Conservation (phyloP, 2,797 vertebrate genomes). For the Rousettus madagascariensis region DNA sequence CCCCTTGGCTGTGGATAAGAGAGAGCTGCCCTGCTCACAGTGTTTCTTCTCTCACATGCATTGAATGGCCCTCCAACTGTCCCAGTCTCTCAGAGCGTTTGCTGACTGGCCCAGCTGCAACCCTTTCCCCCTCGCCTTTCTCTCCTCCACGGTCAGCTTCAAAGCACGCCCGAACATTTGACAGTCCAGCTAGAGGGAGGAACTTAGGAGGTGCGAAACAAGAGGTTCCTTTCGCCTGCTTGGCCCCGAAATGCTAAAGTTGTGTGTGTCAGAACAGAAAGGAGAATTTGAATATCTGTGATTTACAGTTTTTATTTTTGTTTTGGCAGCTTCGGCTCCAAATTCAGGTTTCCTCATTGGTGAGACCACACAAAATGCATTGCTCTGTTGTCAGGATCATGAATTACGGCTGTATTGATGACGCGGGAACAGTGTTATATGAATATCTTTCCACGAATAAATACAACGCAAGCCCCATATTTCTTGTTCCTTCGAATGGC, state of each 20-base stretch:
- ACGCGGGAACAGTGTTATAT: neutral
- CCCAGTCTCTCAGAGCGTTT: neutral
- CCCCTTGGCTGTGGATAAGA: neutral
- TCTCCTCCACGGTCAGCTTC: neutral
- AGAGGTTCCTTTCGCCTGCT: neutral
- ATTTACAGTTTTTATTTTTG: constrained; percentile 69
- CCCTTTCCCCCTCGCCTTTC: neutral
- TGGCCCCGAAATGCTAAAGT: neutral
- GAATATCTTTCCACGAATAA: constrained; percentile 59
- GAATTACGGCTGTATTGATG: constrained; percentile 51
- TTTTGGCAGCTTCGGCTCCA: constrained; percentile 53
- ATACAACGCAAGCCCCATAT: constrained; percentile 29
- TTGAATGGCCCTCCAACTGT: neutral
- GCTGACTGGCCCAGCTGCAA: neutral
- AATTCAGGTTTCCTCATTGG: constrained; percentile 18
- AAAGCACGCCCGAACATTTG: neutral
- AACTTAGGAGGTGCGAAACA: neutral
- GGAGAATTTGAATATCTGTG: constrained; percentile 42
- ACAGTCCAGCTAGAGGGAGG: neutral
- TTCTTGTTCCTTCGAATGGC: constrained; percentile 56
- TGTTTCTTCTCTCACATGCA: neutral
- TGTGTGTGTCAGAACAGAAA: neutral
- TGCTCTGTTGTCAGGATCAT: constrained; percentile 38
- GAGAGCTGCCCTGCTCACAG: neutral
- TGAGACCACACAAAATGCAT: constrained; percentile 30